Evolutionary conservation across 2,797 vertebrate genomes (phyloP), one percentile per base, ranked within the genome.

Genomic region (Leucoraja ocellata): DNA sequence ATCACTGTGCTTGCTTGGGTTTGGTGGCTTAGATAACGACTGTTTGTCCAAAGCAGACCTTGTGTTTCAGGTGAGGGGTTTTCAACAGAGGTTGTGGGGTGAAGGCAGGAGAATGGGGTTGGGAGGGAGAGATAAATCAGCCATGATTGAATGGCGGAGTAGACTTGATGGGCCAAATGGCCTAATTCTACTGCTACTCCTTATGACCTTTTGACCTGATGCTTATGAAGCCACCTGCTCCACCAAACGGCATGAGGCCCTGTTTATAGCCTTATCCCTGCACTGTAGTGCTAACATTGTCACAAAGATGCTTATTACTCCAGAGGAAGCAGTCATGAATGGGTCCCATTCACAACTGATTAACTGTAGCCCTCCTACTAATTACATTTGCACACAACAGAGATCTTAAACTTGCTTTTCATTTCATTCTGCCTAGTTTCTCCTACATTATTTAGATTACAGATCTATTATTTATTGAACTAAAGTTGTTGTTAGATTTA

Each of bases 331-430:
- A 98, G 98, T 99, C 99, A 99, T 99, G 99, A 99, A 99, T 99
- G 99, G 98, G 99, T 98, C 98, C 98, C 98, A 98, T 98, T 99
- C 97, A 96, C 97, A 98, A 98, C 98, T 99, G 98, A 99, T 99
- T 99, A 99, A 98, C 97, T 96, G 97, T 97, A 98, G 97, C 98
- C 98, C 97, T 97, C 98, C 97, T 97, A 96, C 98, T 99, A 99
- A 99, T 99, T 99, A 99, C 98, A 98, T 98, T 99, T 97, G 93
- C 97, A 97, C 97, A 97, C 98, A 96, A 97, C 97, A 97, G 97
- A 98, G 97, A 97, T 97, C 96, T 97, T 96, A 97, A 97, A 97
- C 96, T 97, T 97, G 96, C 97, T 97, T 97, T 92, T 98, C 97
- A 97, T 96, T 98, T 97, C 95, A 95, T 95, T 97, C 95, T 95